Conservation (phyloP, 2,888 invertebrate genomes). For the Brachypalpus laphriformis region DNA sequence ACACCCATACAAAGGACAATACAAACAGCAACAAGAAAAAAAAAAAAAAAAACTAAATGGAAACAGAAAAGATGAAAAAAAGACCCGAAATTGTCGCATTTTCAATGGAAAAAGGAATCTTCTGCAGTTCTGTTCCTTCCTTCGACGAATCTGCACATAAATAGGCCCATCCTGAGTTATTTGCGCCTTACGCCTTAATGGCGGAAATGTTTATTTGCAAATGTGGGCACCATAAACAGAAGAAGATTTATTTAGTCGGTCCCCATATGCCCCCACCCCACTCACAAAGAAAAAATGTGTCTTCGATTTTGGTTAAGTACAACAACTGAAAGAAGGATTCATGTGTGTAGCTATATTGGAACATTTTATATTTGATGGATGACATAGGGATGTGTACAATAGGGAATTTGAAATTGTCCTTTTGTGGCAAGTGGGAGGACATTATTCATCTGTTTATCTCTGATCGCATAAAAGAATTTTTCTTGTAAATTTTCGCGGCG, state of each 20-base stretch:
- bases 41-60: not conserved
- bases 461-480: conserved; percentile 20
- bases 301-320: conserved; percentile 52
- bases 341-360: conserved; percentile 24
- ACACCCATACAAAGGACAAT: conserved; percentile 25
- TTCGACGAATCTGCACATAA: not conserved
- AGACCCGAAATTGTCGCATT: conserved; percentile 50
- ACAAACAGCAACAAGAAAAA: conserved; percentile 27
- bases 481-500: conserved; percentile 45
- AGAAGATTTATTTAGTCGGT: conserved; percentile 33
- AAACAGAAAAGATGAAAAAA: not conserved
- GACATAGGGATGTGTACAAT: conserved; percentile 42
- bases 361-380: conserved; percentile 47
- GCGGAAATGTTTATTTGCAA: conserved; percentile 62
- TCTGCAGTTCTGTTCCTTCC: not conserved
- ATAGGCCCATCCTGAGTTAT: conserved; percentile 21
- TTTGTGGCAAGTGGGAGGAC: conserved; percentile 35
- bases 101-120: conserved; percentile 7
- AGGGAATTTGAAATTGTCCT: conserved; percentile 51
- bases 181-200: conserved; percentile 41
- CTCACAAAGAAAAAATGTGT: conserved; percentile 4
- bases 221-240: conserved; percentile 24
- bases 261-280: not conserved
- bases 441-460: conserved; percentile 66
- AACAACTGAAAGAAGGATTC: conserved; percentile 7